Evolutionary conservation across 2,888 invertebrate species (phyloP), one percentile per base, ranked within the genome.

Genomic region (Julus scanicus): DNA sequence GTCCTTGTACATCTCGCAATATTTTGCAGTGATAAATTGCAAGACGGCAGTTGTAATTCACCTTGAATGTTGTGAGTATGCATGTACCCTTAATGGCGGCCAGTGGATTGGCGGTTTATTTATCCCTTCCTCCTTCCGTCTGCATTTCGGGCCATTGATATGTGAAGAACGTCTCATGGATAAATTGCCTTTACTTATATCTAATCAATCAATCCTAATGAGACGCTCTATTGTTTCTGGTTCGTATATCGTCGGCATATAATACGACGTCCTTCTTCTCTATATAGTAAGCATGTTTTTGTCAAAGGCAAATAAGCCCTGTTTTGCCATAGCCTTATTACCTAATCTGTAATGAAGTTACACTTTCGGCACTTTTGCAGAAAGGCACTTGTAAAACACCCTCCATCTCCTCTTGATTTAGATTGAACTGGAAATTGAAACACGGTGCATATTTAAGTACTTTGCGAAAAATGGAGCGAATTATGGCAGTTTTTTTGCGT

Each of bases 181-280:
- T n/a, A 63, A 63, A 63, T 63, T 63, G 63, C 63, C 63, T 63
- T 63, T 63, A 63, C 63, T 63, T 63, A 63, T 63, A 63, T 63
- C n/a, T 63, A 63, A 63, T 63, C 63, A 63, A 63, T 63, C 63
- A 63, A 63, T 63, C 63, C n/a, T 63, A 63, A 63, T 63, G 63
- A 63, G 63, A 63, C 63, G 63, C 6, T 4, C 63, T 63, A 63
- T 63, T 63, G 63, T 20, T 63, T 63, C 20, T 63, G 63, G 63
- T 20, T n/a, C 63, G n/a, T 63, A 11, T 48, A 63, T 63, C 63
- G n/a, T 20, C 63, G 1, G n/a, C 20, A 48, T 48, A 48, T 13
- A 13, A 48, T 11, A 48, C n/a, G 20, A n/a, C 9, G 20, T 5
- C 63, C 15, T 29, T 29, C 29, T 29, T 29, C 29, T 29, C 0